A percentile compares a stretch with the other conserved stretches of the same genome.
These are phyloP conservation scores for Solenopsis invicta DNA, from an alignment of 1,140 invertebrate species.

Conservation along the genomic window DNA sequence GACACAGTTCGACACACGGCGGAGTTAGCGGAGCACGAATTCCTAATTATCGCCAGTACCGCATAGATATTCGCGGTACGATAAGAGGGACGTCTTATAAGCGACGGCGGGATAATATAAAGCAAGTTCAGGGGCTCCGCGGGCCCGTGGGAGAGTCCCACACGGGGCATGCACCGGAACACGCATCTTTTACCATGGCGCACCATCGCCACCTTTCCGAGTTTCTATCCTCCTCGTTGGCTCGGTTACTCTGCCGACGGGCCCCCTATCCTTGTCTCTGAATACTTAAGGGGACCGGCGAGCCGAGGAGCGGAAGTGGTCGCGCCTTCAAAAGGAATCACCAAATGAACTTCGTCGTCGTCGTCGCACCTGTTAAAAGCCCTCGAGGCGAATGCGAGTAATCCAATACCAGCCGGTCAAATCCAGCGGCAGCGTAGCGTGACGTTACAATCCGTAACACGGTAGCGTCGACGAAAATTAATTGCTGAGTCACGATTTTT, in stretches of 20 bases:
- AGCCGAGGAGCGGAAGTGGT: conserved; percentile 64
- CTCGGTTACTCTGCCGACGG: background rate
- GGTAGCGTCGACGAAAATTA: conserved; percentile 7
- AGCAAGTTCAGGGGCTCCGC: conserved; percentile 75
- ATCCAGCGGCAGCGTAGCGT: conserved; percentile 14
- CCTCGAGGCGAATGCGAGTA: conserved; percentile 1
- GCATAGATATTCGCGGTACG: conserved; percentile 69
- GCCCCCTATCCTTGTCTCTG: background rate
- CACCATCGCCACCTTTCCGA: conserved; percentile 71
- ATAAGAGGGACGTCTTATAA: conserved; percentile 63
- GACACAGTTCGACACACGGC: conserved; percentile 26
- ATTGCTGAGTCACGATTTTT: conserved; percentile 31
- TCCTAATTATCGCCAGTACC: conserved; percentile 70
- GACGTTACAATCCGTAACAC: conserved; percentile 36
- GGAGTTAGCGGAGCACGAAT: conserved; percentile 60
- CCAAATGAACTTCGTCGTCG: conserved; percentile 43
- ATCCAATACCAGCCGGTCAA: conserved; percentile 25
- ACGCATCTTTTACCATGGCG: conserved; percentile 58
- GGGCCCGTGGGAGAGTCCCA: conserved; percentile 86
- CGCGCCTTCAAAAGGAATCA: conserved; percentile 59
- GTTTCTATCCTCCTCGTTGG: conserved; percentile 37
- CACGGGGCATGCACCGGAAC: conserved; percentile 86
- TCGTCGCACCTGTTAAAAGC: conserved; percentile 45
- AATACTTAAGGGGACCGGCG: conserved; percentile 42
- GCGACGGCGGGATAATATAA: conserved; percentile 53